Percentiles rank a stretch among this genome's conserved stretches.
phyloP scores from a whole-genome alignment of 2,888 invertebrate genomes.

The Scrobipalpa costella region DNA sequence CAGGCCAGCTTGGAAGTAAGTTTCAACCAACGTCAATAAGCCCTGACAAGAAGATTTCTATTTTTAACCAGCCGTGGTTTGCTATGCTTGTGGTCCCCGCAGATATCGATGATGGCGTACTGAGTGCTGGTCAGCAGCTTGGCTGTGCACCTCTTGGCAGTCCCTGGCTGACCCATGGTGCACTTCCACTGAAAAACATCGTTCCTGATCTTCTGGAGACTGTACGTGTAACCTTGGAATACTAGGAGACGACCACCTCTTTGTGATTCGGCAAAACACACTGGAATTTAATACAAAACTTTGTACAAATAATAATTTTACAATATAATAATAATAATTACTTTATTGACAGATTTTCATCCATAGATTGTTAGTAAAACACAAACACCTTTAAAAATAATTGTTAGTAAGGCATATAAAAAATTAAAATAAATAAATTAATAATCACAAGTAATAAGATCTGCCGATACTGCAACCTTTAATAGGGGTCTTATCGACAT shows the following conservation, averaged over 20 bases:
- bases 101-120: constrained; percentile 43
- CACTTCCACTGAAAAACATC: constrained; percentile 55
- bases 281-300: constrained; percentile 46
- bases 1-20: no score
- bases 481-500: no score
- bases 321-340: not conserved
- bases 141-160: constrained; percentile 53
- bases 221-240: constrained; percentile 56
- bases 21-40: constrained; percentile 31
- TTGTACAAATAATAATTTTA: not conserved
- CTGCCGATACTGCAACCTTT: no score
- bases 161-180: constrained; percentile 56
- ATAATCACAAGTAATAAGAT: no score
- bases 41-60: constrained; percentile 44
- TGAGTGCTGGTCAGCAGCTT: constrained; percentile 48
- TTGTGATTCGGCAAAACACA: constrained; percentile 56
- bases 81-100: constrained; percentile 47
- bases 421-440: no score
- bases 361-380: no score
- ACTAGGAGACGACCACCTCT: constrained; percentile 57
- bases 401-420: no score
- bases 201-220: constrained; percentile 41
- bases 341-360: no score
- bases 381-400: no score
- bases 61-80: constrained; percentile 52